Base-by-base conservation (phyloP, 2,797 vertebrate species). In the Anguilla marmorata region DNA sequence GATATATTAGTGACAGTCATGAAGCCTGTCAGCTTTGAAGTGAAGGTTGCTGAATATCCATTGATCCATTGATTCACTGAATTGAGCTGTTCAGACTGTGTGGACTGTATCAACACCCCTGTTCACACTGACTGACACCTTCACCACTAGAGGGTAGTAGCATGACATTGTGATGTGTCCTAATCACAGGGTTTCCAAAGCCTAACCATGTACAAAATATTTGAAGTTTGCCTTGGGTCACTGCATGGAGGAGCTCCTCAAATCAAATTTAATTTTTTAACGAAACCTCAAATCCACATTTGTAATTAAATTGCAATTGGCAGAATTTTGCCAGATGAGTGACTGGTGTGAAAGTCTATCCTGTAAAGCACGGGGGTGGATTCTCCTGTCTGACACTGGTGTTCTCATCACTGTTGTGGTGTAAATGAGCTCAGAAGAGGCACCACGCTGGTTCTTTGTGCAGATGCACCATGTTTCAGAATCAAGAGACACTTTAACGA, bases 81-180 rank as follows among this genome's bases (percentile, higher is more conserved):
- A 41, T 79, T 33, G 74, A 37, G 33, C 30, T 19, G 72, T 79
- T 79, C 41, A 30, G 72, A 33, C 72, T 74, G 1, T n/a, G 21
- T 66, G 9, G 60, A 12, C n/a, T 72, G n/a, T 27, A 63, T 21
- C 24, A n/a, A 5, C 24, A n/a, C 21, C 24, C 4, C 60, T 63
- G 4, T 11, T 30, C 27, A 72, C 27, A n/a, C 66, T 72, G 27
- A 27, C 11, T 33, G 27, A 72, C 2, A 33, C 0, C 45, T 48
- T 50, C 24, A 50, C 79, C 79, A 48, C 41, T 82, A 82, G 79
- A 82, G 41, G 79, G 79, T 19, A 82, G 79, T 50, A 82, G 79
- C 21, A 50, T 82, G 6, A 82, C 79, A 50, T 80, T 14, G 1
- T 82, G 19, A 82, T 50, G 21, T 82, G 19, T 48, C 8, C 19